Conservation (phyloP, 2,888 invertebrate genomes). For the Lamellibrachia columna region DNA sequence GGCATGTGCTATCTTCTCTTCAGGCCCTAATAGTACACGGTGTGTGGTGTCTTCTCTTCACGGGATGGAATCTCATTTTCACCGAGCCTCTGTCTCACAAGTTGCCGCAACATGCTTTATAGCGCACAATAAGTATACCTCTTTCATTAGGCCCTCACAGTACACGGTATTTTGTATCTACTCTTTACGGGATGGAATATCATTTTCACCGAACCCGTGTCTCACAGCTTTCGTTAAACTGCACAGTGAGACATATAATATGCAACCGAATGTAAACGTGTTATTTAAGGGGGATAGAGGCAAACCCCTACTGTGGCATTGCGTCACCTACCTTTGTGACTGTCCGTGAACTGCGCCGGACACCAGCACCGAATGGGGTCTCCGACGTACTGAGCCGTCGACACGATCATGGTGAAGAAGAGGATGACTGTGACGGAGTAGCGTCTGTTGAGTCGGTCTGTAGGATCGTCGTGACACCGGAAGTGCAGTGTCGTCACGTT, state of each 20-base stretch:
- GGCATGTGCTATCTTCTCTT: background rate
- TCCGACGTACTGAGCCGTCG: conserved; percentile 93
- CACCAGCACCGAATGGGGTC: conserved; percentile 91
- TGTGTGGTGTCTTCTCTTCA: background rate
- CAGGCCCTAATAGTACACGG: background rate
- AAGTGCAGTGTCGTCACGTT: conserved; percentile 34
- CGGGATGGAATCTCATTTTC: background rate
- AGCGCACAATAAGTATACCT: background rate
- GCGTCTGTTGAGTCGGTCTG: conserved; percentile 66
- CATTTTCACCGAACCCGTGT: background rate
- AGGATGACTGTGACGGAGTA: conserved; percentile 75
- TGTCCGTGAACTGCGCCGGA: conserved; percentile 68
- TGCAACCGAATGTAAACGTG: background rate
- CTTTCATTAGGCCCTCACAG: background rate
- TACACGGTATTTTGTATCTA: background rate
- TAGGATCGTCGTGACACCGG: conserved; percentile 64
- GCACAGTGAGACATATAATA: background rate
- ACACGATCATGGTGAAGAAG: conserved; percentile 90
- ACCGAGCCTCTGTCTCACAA: background rate
- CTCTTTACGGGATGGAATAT: background rate
- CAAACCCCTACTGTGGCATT: background rate
- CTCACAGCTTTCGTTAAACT: background rate
- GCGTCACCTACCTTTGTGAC: conserved; percentile 64
- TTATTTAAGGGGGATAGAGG: background rate
- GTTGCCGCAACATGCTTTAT: background rate